Evolutionary conservation across 1,140 invertebrate genomes (phyloP).

Genomic region (Campoletis sonorensis): DNA sequence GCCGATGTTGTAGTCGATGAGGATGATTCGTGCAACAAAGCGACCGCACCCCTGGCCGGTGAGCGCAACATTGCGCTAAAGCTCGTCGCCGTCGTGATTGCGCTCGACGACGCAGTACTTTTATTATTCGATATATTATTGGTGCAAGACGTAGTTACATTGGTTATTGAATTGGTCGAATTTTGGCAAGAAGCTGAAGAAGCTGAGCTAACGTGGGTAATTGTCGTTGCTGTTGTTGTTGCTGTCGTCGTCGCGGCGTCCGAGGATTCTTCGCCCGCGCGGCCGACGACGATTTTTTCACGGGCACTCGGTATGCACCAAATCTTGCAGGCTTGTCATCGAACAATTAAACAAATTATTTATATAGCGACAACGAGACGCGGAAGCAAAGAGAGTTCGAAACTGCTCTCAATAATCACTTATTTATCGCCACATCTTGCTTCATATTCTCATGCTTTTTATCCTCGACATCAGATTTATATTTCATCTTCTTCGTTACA

Average conservation of each 20-base stretch:
- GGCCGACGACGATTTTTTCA: conserved; percentile 61
- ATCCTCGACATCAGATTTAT: not conserved
- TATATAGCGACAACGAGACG: not conserved
- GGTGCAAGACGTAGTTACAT: not conserved
- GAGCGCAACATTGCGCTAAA: conserved; percentile 68
- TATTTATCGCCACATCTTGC: not conserved
- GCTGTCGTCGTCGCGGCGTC: conserved; percentile 33
- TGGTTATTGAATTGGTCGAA: not conserved
- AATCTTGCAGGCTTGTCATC: conserved; percentile 62
- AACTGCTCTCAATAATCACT: conserved; percentile 47
- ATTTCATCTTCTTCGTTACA: not conserved
- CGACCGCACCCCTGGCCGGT: conserved; percentile 64
- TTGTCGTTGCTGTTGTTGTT: conserved; percentile 50
- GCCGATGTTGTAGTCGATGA: conserved; percentile 66
- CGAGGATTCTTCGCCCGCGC: conserved; percentile 55
- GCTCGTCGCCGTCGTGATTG: conserved; percentile 15
- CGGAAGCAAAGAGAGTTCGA: not conserved
- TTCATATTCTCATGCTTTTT: not conserved
- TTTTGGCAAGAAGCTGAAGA: conserved; percentile 34
- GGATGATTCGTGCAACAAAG: conserved; percentile 58
- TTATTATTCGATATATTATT: not conserved
- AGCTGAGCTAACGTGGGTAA: not conserved
- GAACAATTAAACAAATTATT: conserved; percentile 48
- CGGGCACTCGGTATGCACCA: conserved; percentile 66
- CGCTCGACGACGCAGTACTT: not conserved